Conservation (phyloP, 2,113 vertebrate species). For the Oryzias melastigma region DNA sequence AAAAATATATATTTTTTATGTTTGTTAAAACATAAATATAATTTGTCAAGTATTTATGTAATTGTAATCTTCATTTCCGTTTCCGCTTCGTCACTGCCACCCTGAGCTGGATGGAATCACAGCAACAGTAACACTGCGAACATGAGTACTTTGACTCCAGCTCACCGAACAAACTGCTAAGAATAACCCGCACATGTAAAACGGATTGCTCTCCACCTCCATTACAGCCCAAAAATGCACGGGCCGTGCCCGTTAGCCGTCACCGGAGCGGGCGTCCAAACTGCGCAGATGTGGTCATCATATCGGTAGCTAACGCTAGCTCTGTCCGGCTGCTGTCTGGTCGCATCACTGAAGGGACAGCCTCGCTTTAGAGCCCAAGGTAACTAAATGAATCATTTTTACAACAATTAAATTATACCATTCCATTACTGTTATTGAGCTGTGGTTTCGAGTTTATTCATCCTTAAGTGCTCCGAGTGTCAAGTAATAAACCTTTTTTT, state of each 20-base stretch:
- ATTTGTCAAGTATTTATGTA: not conserved
- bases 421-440: too few species aligned
- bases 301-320: conserved; percentile 54
- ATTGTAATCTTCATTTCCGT: conserved; percentile 43
- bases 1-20: not conserved
- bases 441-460: too few species aligned
- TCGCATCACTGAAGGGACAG: conserved; percentile 4
- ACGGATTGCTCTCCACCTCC: accelerated
- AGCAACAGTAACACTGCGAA: not conserved
- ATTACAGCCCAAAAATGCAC: conserved; percentile 23
- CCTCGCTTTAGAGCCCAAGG: conserved; percentile 17
- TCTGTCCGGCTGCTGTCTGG: conserved; percentile 22
- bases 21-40: not conserved
- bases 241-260: conserved; percentile 5
- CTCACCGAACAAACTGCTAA: not conserved
- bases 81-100: conserved; percentile 36
- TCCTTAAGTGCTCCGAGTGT: too few species aligned
- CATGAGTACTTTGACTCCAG: not conserved
- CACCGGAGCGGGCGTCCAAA: conserved; percentile 23
- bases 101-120: conserved; percentile 6
- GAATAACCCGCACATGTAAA: not conserved
- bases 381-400: conserved; percentile 3
- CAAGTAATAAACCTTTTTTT: too few species aligned
- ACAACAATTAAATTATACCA: not conserved
- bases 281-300: conserved; percentile 33